Evolutionary conservation across 2,797 vertebrate species (phyloP).

Genomic region (Anomalospiza imberbis): DNA sequence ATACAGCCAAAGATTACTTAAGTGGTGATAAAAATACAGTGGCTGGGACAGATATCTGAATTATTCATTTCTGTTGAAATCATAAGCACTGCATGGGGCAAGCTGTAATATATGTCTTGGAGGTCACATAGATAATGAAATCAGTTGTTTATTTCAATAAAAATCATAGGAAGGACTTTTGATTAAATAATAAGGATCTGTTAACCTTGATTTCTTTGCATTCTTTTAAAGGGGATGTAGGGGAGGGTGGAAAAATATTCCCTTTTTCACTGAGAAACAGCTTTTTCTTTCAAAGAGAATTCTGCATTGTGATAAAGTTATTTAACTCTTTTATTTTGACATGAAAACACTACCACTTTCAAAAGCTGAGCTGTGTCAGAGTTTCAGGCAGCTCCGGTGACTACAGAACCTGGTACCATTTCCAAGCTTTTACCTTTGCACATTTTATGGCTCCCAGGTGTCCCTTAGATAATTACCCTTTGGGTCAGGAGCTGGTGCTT

Average conservation of each 20-base stretch:
- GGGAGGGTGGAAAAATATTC: not conserved
- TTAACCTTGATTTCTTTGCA: not conserved
- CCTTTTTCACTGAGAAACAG: not conserved
- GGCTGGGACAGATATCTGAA: slow-evolving; percentile 2
- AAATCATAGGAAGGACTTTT: slow-evolving; percentile 1
- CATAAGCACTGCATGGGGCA: not conserved
- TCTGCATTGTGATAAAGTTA: not conserved
- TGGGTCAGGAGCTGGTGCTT: not conserved
- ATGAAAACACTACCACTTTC: not conserved
- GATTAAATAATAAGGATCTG: not conserved
- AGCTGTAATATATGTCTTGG: not conserved
- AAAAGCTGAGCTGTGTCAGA: not conserved
- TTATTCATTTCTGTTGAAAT: slow-evolving; percentile 42
- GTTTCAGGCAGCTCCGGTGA: not conserved
- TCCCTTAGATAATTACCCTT: not conserved
- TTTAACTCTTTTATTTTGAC: not conserved
- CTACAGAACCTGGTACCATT: not conserved
- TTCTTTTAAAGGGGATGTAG: not conserved
- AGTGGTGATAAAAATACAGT: slow-evolving; percentile 34
- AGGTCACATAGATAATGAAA: slow-evolving; percentile 23
- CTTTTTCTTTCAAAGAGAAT: not conserved
- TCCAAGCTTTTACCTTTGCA: not conserved
- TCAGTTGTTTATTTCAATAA: slow-evolving; percentile 39
- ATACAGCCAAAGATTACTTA: not conserved
- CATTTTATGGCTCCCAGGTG: rapidly evolving